These are phyloP conservation scores for Upupa epops DNA, from an alignment of 2,113 vertebrate species.

Conservation along the genomic window DNA sequence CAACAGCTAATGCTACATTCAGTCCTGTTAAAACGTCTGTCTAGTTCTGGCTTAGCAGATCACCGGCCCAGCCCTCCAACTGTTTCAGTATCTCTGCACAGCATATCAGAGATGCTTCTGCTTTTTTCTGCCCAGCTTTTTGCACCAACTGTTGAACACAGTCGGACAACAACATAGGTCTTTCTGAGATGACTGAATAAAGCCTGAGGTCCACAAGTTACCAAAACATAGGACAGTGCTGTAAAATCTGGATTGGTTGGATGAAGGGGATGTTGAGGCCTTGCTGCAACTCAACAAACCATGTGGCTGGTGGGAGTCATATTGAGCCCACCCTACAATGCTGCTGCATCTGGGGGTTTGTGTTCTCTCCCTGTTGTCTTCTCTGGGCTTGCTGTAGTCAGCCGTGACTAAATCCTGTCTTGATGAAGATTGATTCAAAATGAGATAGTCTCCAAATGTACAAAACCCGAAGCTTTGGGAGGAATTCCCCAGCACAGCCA, in stretches of 20 bases:
- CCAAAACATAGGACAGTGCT: neutral
- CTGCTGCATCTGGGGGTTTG: neutral
- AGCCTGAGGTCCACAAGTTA: neutral
- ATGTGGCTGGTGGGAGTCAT: neutral
- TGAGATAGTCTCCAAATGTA: neutral
- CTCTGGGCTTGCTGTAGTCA: neutral
- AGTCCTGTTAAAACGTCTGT: neutral
- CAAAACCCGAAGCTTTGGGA: rapidly evolving
- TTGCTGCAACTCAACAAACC: neutral
- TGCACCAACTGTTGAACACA: neutral
- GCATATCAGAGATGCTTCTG: neutral
- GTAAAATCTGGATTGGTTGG: neutral
- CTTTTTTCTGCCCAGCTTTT: neutral
- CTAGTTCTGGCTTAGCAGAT: neutral
- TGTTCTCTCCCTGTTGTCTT: neutral
- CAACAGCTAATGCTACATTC: neutral
- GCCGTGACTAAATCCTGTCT: neutral
- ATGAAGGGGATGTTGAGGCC: neutral
- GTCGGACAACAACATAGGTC: neutral
- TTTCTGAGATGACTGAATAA: no score
- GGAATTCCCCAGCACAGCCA: neutral
- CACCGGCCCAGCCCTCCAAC: neutral
- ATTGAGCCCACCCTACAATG: rapidly evolving
- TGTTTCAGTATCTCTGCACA: neutral
- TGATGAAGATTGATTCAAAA: no score